phyloP scores from a whole-genome alignment of 1,140 invertebrate species.

The Lepidurus packardi region DNA sequence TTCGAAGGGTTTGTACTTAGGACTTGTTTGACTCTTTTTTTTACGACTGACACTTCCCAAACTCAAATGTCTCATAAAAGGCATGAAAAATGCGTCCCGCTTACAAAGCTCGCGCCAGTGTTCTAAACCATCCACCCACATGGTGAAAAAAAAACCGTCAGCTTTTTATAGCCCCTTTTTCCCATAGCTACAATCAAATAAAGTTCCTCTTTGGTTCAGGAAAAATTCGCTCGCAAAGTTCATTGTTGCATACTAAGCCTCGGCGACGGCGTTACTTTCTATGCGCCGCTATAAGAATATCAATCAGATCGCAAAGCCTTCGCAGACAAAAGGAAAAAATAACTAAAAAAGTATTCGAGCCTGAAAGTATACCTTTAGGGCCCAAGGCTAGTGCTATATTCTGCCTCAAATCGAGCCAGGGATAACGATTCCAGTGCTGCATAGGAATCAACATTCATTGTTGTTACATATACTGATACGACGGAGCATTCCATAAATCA shows the following conservation, averaged over 20 bases:
- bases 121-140: not conserved
- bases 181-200: not conserved
- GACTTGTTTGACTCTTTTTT: not conserved
- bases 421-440: not conserved
- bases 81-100: not conserved
- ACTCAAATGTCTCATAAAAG: not conserved
- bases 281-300: not conserved
- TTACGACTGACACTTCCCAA: slow-evolving; percentile 5
- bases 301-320: not conserved
- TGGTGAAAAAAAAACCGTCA: not conserved
- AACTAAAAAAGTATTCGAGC: not conserved
- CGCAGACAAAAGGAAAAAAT: not conserved
- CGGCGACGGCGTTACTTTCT: not conserved
- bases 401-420: not conserved
- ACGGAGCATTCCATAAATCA: not conserved
- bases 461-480: not conserved
- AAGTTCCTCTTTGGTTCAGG: not conserved
- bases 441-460: not conserved
- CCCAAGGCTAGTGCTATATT: not conserved
- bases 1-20: not conserved
- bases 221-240: no score
- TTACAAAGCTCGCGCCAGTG: not conserved
- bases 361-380: not conserved
- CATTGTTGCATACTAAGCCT: no score
- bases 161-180: not conserved